These are phyloP conservation scores for Ethmia dodecea DNA, from an alignment of 2,888 invertebrate species.

Conservation along the genomic window DNA sequence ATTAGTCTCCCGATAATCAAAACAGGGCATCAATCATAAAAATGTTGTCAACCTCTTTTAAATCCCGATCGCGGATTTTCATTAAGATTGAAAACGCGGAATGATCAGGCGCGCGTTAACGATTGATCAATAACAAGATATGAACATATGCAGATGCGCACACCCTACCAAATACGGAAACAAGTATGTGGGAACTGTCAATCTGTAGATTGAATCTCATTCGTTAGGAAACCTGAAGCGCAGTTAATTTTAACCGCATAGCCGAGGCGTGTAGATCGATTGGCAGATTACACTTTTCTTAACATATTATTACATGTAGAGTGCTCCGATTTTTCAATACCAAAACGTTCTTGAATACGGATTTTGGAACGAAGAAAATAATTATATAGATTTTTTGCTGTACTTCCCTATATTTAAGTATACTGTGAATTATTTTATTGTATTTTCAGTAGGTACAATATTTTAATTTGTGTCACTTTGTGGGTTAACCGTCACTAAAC, in stretches of 20 bases:
- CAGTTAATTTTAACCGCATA: constrained; percentile 7
- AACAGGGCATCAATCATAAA: no score
- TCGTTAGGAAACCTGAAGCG: constrained; percentile 12
- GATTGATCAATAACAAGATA: constrained; percentile 48
- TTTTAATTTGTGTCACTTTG: no score
- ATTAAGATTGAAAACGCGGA: constrained; percentile 46
- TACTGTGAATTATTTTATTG: no score
- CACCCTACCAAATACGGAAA: constrained; percentile 29
- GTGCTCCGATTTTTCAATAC: no score
- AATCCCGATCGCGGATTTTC: constrained; percentile 34
- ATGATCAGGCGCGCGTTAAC: constrained; percentile 30
- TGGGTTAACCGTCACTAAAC: no score
- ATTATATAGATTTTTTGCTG: no score
- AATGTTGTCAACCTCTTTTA: constrained; percentile 24
- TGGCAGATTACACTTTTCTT: neutral
- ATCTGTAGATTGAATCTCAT: constrained; percentile 14
- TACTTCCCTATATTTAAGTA: no score
- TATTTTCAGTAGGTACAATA: no score
- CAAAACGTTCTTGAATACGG: no score
- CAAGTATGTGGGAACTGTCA: constrained; percentile 13
- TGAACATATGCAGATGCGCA: constrained; percentile 35
- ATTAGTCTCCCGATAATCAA: no score
- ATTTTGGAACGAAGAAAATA: no score
- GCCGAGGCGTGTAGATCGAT: constrained; percentile 3
- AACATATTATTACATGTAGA: no score